Evolutionary conservation across 2,888 invertebrate species (phyloP).

Genomic region (Tipula helvola): DNA sequence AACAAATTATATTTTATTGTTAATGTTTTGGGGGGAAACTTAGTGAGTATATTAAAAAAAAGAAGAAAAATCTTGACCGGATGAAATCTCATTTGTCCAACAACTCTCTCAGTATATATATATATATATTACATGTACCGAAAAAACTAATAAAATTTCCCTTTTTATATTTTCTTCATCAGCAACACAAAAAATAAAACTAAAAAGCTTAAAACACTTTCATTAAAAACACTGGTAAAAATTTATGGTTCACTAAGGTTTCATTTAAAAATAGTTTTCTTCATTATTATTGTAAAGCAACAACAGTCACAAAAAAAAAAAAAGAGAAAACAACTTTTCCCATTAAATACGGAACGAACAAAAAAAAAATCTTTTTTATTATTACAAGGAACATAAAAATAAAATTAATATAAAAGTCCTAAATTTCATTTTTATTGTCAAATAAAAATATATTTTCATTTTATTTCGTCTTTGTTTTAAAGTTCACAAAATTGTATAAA

Average conservation of each 20-base stretch:
- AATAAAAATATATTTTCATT: not conserved
- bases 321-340: not conserved
- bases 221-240: not conserved
- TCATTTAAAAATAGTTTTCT: not conserved
- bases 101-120: not conserved
- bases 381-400: not conserved
- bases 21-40: not conserved
- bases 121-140: not conserved
- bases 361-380: not conserved
- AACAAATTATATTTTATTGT: not conserved
- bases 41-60: not conserved
- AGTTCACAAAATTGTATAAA: not conserved
- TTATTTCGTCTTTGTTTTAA: not conserved
- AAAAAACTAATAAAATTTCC: not conserved
- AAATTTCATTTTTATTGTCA: not conserved
- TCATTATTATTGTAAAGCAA: not conserved
- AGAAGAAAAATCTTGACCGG: not conserved
- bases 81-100: not conserved
- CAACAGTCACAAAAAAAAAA: not conserved
- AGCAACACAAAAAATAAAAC: not conserved
- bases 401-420: not conserved
- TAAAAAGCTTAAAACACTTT: not conserved
- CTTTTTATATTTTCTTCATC: not conserved
- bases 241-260: conserved; percentile 4
- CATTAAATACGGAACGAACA: not conserved